Evolutionary conservation across 2,888 invertebrate species (phyloP).

Genomic region (Ichneumon xanthorius): DNA sequence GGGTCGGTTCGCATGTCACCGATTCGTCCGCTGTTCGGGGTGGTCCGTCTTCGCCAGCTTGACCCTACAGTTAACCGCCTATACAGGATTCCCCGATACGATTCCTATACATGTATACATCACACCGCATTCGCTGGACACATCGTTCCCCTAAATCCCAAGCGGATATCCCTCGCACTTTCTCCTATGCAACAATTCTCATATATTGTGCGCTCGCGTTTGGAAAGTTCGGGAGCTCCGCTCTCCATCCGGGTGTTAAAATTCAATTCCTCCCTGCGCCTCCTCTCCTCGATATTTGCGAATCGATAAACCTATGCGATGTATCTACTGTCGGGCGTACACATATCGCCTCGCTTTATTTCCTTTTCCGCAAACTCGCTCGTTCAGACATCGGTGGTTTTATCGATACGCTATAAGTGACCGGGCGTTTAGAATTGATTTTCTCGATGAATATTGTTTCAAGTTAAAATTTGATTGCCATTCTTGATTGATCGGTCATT

Average conservation of each 20-base stretch:
- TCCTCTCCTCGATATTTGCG: conserved; percentile 31
- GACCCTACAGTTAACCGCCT: not conserved
- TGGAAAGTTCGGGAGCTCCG: conserved; percentile 4
- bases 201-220: conserved; percentile 18
- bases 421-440: not conserved
- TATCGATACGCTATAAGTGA: not conserved
- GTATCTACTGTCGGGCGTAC: not conserved
- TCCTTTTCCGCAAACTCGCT: not conserved
- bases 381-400: not conserved
- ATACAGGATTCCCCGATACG: not conserved
- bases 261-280: conserved; percentile 54
- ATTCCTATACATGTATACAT: not conserved
- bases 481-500: too few relatives aligned
- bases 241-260: conserved; percentile 29
- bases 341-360: not conserved
- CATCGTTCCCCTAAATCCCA: conserved; percentile 25
- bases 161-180: conserved; percentile 40
- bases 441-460: not conserved
- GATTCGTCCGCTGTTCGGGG: too few relatives aligned
- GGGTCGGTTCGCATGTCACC: too few relatives aligned
- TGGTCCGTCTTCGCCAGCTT: too few relatives aligned
- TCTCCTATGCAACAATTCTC: conserved; percentile 21
- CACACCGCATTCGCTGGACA: not conserved
- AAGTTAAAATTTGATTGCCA: too few relatives aligned
- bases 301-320: conserved; percentile 26